Evolutionary conservation across 30 jellyfish, hydroid and myxozoan species (phyloP), one percentile per base, ranked within the genome.

Genomic region (Thelohanellus kitauei): DNA sequence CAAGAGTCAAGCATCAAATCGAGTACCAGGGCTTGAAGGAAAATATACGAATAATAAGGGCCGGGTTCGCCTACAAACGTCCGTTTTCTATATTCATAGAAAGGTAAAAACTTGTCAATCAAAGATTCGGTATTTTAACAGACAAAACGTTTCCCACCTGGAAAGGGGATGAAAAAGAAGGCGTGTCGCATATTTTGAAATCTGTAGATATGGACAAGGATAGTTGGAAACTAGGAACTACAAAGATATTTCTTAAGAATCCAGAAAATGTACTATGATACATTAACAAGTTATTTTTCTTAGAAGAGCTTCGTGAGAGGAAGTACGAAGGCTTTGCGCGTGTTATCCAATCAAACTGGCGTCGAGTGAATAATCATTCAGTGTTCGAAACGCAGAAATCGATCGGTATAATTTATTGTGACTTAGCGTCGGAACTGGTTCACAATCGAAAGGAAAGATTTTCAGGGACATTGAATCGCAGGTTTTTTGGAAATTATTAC

Each of bases 171-270:
- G 51, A 49, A 2, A 64, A 39, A 6, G 22, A 56, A 20, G 95
- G 95, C 14, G 64, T 75, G 32, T 56, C 51, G 40, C 95, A 75
- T 44, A 40, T 75, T 21, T 41, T 61, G 85, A 63, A 23, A 13
- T 37, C 95, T 4, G 88, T 75, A 19, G 52, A 75, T 32, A 61
- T 75, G 88, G 95, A 75, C 33, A 54, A 85, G 10, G 95, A 75
- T 39, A 85, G 64, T 33, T 75, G 95, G 95, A 88, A 75, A 31
- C 83, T 75, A 31, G 95, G 95, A 31, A 75, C 57, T 25, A 49
- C 86, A 6, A 75, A 75, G 43, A 85, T 75, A 20, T 75, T 75
- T 43, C 33, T 75, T 44, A 75, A 75, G 43, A 75, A 75, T 33
- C 95, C 95, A 9, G 95, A 75, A 52, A 62, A 88, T 58, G 95